Conservation (phyloP, 2,888 invertebrate genomes). For the Sturmia bella region DNA sequence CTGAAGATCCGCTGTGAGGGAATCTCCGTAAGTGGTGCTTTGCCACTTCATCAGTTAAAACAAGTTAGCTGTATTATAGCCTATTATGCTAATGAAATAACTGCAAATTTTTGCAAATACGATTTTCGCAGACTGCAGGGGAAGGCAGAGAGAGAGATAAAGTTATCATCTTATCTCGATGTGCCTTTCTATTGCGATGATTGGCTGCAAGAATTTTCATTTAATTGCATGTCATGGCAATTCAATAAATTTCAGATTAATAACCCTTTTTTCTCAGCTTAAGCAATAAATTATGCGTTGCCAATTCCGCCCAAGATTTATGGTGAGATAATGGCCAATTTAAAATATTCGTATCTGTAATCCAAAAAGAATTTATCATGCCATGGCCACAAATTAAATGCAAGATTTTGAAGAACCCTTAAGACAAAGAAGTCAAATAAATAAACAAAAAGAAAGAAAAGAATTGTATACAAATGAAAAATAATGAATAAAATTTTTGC, state of each 20-base stretch:
- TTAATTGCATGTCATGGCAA: not conserved
- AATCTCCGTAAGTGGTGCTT: too few species aligned
- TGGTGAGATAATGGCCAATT: constrained; percentile 78
- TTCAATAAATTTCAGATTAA: constrained; percentile 32
- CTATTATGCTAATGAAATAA: too few species aligned
- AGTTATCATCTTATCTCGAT: too few species aligned
- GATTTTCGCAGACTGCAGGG: too few species aligned
- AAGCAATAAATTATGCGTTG: not conserved
- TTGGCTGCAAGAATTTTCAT: not conserved
- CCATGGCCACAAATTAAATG: constrained; percentile 36
- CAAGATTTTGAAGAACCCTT: constrained; percentile 70
- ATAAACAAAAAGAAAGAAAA: not conserved
- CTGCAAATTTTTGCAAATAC: too few species aligned
- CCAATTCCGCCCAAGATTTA: constrained; percentile 73
- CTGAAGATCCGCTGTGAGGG: too few species aligned
- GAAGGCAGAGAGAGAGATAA: too few species aligned
- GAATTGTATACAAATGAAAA: constrained; percentile 27
- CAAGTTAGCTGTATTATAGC: too few species aligned
- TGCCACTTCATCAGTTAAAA: too few species aligned
- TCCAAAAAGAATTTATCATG: constrained; percentile 44
- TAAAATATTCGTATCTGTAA: constrained; percentile 70
- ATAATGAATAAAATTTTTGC: constrained; percentile 61
- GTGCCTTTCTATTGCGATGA: too few species aligned
- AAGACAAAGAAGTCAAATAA: constrained; percentile 21
- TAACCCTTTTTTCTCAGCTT: constrained; percentile 7